Conservation (phyloP, 2,113 vertebrate genomes). For the Glaucidium brasilianum region DNA sequence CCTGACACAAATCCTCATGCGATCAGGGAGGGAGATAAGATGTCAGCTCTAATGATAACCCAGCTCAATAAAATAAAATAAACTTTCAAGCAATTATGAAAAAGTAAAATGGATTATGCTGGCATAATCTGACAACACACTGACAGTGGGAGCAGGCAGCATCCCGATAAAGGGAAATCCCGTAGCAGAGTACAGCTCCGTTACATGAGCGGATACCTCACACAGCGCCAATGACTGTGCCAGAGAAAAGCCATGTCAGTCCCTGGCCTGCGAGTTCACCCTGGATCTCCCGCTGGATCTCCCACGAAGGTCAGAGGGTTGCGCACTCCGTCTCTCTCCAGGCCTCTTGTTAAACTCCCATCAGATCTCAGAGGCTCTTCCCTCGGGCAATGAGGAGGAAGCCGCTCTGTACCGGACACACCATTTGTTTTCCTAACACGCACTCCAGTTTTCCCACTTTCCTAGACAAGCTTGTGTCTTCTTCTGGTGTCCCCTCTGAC, state of each 20-base stretch:
- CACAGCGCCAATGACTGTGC: background rate
- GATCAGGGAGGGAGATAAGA: background rate
- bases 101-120: slow-evolving; percentile 1
- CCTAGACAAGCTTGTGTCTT: background rate
- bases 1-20: background rate
- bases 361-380: background rate
- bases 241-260: background rate
- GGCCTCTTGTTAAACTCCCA: background rate
- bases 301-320: background rate
- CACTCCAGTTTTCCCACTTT: too few relatives aligned
- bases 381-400: background rate
- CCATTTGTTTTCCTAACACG: background rate
- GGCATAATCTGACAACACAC: slow-evolving; percentile 17
- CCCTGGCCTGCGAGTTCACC: background rate
- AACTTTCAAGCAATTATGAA: slow-evolving; percentile 36
- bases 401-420: rapidly evolving
- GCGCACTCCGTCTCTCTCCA: background rate
- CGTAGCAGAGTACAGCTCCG: background rate
- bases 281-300: background rate
- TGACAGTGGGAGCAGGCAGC: background rate
- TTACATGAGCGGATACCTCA: background rate
- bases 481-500: background rate
- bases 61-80: background rate
- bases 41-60: background rate
- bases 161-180: background rate